Conservation (phyloP, 2,888 invertebrate genomes). For the Diarsia brunnea region DNA sequence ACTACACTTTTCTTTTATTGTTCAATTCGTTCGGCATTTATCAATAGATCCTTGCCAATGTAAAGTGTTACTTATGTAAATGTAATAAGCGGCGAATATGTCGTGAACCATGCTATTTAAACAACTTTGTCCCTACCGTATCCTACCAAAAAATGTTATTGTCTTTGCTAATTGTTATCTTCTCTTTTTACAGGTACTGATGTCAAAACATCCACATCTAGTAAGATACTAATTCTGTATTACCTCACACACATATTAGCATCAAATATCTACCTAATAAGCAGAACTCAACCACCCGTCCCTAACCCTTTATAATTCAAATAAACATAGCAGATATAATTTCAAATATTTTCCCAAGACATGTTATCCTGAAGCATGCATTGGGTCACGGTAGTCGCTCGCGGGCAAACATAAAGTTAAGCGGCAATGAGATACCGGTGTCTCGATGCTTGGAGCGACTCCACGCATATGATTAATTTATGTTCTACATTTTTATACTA, state of each 20-base stretch:
- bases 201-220: slow-evolving; percentile 56
- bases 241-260: neutral
- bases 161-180: neutral
- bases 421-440: slow-evolving; percentile 71
- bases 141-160: no score
- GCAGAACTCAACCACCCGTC: slow-evolving; percentile 4
- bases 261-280: slow-evolving; percentile 1
- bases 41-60: neutral
- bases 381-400: slow-evolving; percentile 56
- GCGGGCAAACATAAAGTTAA: slow-evolving; percentile 64
- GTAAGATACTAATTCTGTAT: slow-evolving; percentile 41
- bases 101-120: no score
- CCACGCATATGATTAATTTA: slow-evolving; percentile 61
- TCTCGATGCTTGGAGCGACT: slow-evolving; percentile 58
- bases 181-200: slow-evolving; percentile 58
- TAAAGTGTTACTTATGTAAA: no score
- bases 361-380: slow-evolving; percentile 24
- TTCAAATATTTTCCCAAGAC: slow-evolving; percentile 48
- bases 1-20: neutral
- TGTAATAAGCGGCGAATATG: no score
- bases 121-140: no score
- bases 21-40: neutral
- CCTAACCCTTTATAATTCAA: slow-evolving; percentile 21
- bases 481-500: slow-evolving; percentile 44
- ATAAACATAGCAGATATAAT: slow-evolving; percentile 36